Percentiles rank a stretch among this genome's conserved stretches.
phyloP scores from a whole-genome alignment of 35 echinoderm and acorn worm species.

The Chiridota heheva region DNA sequence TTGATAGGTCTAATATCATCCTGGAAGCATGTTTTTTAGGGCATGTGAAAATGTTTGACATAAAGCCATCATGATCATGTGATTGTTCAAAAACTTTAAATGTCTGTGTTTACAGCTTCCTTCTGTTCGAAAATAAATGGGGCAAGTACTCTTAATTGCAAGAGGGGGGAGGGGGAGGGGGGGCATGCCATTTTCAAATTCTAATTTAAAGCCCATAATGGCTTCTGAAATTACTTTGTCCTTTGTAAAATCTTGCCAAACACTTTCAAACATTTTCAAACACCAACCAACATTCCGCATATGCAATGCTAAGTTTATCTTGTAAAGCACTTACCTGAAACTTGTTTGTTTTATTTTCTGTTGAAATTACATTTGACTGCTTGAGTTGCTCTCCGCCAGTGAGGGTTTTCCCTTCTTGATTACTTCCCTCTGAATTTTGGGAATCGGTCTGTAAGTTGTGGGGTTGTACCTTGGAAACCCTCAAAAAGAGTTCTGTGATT shows the following conservation, averaged over 20 bases:
- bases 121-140: neutral
- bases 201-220: constrained; percentile 28
- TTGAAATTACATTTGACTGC: neutral
- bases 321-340: too few species aligned
- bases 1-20: constrained; percentile 3
- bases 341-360: constrained; percentile 15
- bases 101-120: neutral
- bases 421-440: too few species aligned
- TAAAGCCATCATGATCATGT: neutral
- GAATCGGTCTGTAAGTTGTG: too few species aligned
- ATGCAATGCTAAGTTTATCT: too few species aligned
- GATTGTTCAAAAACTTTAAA: constrained; percentile 30
- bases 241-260: too few species aligned
- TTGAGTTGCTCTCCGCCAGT: too few species aligned
- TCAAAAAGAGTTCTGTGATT: too few species aligned
- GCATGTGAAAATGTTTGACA: constrained; percentile 31
- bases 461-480: too few species aligned
- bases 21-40: constrained; percentile 14
- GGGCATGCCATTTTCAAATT: constrained; percentile 12
- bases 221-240: too few species aligned
- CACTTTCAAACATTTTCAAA: too few species aligned
- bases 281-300: too few species aligned
- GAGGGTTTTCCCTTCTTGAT: too few species aligned
- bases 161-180: neutral
- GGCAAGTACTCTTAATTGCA: constrained; percentile 2